Conservation (phyloP, 2,888 invertebrate genomes). For the Mimas tiliae region DNA sequence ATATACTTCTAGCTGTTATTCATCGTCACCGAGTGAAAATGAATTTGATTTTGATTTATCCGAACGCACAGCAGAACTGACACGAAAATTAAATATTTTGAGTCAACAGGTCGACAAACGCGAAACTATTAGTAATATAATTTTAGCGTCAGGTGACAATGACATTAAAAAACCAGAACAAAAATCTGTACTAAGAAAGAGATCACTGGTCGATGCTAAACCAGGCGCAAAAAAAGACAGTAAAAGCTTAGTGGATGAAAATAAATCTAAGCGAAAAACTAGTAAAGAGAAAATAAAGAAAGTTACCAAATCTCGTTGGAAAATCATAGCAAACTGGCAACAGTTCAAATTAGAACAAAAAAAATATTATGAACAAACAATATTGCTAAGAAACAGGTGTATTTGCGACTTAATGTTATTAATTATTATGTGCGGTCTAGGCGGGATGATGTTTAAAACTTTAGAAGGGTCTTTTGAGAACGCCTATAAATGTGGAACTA, state of each 20-base stretch:
- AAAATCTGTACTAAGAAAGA: constrained; percentile 63
- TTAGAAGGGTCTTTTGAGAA: constrained; percentile 94
- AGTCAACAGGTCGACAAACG: constrained; percentile 69
- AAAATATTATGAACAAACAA: constrained; percentile 82
- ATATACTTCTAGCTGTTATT: constrained; percentile 81
- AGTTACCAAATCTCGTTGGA: constrained; percentile 64
- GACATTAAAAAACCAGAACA: constrained; percentile 41
- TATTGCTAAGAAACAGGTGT: constrained; percentile 86
- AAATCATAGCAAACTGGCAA: constrained; percentile 81
- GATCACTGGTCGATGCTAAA: constrained; percentile 55
- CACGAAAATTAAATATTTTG: constrained; percentile 71
- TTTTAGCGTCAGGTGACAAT: constrained; percentile 54
- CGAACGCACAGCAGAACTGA: constrained; percentile 75
- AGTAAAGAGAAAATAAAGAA: constrained; percentile 55
- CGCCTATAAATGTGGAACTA: constrained; percentile 94
- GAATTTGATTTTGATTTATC: constrained; percentile 80
- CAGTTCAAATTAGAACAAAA: constrained; percentile 85
- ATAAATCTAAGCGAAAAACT: constrained; percentile 49
- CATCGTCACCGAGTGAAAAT: constrained; percentile 80
- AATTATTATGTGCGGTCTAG: constrained; percentile 90
- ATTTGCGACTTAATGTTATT: constrained; percentile 88
- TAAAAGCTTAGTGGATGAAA: constrained; percentile 46
- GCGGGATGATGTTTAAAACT: constrained; percentile 91
- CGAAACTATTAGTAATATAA: constrained; percentile 55
- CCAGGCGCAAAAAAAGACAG: constrained; percentile 47